Evolutionary conservation across 2,113 vertebrate species (phyloP).

Genomic region (Menidia beryllina): DNA sequence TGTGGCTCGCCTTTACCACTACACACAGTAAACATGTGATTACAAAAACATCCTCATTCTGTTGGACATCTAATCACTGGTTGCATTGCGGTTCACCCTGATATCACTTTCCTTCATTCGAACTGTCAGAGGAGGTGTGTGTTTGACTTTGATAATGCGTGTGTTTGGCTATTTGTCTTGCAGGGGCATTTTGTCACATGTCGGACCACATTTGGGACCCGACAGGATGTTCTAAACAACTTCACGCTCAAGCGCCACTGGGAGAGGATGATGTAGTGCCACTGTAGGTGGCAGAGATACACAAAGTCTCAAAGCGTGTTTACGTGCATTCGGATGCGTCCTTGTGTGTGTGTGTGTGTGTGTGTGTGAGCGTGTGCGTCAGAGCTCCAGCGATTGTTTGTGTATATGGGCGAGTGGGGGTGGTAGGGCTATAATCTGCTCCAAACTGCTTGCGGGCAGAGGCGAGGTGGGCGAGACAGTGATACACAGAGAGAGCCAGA

Average conservation of each 20-base stretch:
- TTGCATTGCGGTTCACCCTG: constrained; percentile 57
- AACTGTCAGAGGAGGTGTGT: constrained; percentile 55
- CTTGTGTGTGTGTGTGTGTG: constrained; percentile 16
- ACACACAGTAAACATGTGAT: constrained; percentile 69
- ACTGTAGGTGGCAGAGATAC: constrained; percentile 73
- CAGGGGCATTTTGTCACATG: constrained; percentile 55
- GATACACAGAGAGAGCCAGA: constrained; percentile 74
- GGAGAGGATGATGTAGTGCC: constrained; percentile 68
- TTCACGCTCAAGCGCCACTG: constrained; percentile 54
- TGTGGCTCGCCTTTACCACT: constrained; percentile 58
- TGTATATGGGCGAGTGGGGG: constrained; percentile 74
- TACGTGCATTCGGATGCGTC: constrained; percentile 17
- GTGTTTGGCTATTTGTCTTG: constrained; percentile 47
- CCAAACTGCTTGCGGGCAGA: constrained; percentile 80
- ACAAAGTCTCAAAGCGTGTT: constrained; percentile 65
- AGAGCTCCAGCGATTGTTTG: constrained; percentile 66
- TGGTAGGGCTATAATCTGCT: constrained; percentile 82
- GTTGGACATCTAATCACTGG: constrained; percentile 65
- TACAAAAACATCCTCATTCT: constrained; percentile 63
- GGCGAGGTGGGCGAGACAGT: constrained; percentile 81
- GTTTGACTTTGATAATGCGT: constrained; percentile 61
- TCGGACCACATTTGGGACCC: constrained; percentile 68
- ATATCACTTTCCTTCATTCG: constrained; percentile 67
- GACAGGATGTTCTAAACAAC: constrained; percentile 74
- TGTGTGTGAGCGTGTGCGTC: constrained; percentile 35